Evolutionary conservation across 2,797 vertebrate genomes (phyloP).

Genomic region (Pyrrhura leucotis): DNA sequence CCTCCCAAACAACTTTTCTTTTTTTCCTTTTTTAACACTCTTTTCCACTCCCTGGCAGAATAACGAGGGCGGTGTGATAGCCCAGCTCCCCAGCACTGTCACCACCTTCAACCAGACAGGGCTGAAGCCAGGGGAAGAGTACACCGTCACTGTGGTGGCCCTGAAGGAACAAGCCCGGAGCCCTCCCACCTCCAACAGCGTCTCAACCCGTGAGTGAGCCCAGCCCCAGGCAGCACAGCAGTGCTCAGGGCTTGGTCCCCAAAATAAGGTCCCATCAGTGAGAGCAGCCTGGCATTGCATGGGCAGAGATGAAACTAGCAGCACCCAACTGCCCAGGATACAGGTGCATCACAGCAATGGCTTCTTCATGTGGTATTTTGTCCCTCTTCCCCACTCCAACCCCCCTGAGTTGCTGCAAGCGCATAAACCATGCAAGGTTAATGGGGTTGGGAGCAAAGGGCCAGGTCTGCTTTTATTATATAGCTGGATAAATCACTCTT

Average conservation of each 20-base stretch:
- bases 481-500: neutral
- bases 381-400: neutral
- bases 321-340: neutral
- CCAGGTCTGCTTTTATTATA: neutral
- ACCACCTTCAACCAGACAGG: slow-evolving; percentile 95
- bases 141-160: slow-evolving; percentile 91
- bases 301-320: neutral
- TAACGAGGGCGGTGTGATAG: slow-evolving; percentile 95
- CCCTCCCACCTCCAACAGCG: slow-evolving; percentile 85
- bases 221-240: neutral
- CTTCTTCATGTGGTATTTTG: neutral
- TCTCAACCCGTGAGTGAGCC: slow-evolving; percentile 87
- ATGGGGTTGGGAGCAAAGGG: neutral
- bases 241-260: neutral
- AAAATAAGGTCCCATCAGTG: neutral
- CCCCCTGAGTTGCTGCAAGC: neutral
- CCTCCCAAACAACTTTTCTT: neutral
- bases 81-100: slow-evolving; percentile 93
- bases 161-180: slow-evolving; percentile 93
- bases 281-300: neutral
- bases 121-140: slow-evolving; percentile 93
- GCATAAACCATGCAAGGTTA: accelerated
- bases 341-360: neutral
- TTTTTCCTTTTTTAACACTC: neutral
- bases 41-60: slow-evolving; percentile 77